These are phyloP conservation scores for Sebastolobus alascanus DNA, from an alignment of 2,797 vertebrate species.

Conservation along the genomic window DNA sequence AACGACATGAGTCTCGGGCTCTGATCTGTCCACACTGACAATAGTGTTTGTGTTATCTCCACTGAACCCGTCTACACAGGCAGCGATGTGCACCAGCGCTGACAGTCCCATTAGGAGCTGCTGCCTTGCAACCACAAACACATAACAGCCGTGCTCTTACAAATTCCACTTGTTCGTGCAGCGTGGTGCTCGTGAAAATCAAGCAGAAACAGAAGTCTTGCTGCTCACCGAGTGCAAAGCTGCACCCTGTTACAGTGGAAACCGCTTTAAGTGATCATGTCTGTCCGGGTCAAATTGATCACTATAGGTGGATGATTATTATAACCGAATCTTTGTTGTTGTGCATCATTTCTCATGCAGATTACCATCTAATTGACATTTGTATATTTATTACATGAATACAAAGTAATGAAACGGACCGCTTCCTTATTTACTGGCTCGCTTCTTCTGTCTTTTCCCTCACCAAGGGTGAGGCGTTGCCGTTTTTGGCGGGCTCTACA, in stretches of 20 bases:
- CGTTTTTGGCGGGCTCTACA: no score
- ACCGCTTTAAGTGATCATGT: no score
- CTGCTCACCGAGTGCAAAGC: conserved; percentile 24
- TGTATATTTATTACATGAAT: no score
- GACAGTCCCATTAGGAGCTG: conserved; percentile 28
- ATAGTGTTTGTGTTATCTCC: conserved; percentile 29
- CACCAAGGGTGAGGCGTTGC: no score
- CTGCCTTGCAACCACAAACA: conserved; percentile 32
- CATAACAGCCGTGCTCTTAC: not conserved
- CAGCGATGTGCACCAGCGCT: conserved; percentile 13
- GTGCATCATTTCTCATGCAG: no score
- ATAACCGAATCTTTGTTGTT: no score
- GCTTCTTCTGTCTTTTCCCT: no score
- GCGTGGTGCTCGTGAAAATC: conserved; percentile 23
- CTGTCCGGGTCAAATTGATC: no score
- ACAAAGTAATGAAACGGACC: no score
- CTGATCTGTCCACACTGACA: conserved; percentile 39
- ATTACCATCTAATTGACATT: no score
- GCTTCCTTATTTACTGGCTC: no score
- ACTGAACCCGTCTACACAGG: conserved; percentile 22
- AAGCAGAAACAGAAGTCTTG: not conserved
- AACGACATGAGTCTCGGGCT: conserved; percentile 20
- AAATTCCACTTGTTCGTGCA: conserved; percentile 30
- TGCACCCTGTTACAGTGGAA: conserved; percentile 10
- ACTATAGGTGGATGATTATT: no score